These are phyloP conservation scores for Seriola dumerili DNA, from an alignment of 2,113 vertebrate genomes.

Conservation along the genomic window DNA sequence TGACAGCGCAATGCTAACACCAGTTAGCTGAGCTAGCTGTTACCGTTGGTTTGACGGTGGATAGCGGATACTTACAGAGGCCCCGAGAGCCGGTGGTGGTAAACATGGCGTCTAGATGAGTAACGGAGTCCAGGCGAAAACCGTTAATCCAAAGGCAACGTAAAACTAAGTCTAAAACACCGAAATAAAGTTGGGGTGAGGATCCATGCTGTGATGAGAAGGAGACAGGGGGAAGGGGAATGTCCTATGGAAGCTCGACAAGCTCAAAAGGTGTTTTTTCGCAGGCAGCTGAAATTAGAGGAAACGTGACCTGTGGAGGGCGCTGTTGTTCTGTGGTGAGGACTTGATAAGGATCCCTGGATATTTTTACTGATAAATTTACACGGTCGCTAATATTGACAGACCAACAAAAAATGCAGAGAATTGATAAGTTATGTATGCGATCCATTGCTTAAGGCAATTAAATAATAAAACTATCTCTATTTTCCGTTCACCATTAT, in stretches of 20 bases:
- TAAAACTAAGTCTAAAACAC: conserved; percentile 52
- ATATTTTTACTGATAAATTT: neutral
- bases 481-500: neutral
- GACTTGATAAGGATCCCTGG: neutral
- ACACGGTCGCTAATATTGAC: neutral
- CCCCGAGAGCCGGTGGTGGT: conserved; percentile 84
- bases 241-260: conserved; percentile 45
- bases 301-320: neutral
- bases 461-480: neutral
- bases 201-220: conserved; percentile 62
- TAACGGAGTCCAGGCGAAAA: neutral
- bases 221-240: conserved; percentile 42
- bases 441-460: neutral
- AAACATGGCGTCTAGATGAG: conserved; percentile 76
- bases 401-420: neutral
- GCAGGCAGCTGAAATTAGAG: fast-evolving
- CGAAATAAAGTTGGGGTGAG: conserved; percentile 67
- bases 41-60: neutral
- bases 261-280: conserved; percentile 6
- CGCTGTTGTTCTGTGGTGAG: conserved; percentile 39
- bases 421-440: neutral
- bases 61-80: conserved; percentile 81
- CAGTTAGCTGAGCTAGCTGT: conserved; percentile 32
- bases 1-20: conserved; percentile 66
- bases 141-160: conserved; percentile 4